Evolutionary conservation across 92 coral and sea anemone genomes (phyloP).

Genomic region (Actinernus sp.): DNA sequence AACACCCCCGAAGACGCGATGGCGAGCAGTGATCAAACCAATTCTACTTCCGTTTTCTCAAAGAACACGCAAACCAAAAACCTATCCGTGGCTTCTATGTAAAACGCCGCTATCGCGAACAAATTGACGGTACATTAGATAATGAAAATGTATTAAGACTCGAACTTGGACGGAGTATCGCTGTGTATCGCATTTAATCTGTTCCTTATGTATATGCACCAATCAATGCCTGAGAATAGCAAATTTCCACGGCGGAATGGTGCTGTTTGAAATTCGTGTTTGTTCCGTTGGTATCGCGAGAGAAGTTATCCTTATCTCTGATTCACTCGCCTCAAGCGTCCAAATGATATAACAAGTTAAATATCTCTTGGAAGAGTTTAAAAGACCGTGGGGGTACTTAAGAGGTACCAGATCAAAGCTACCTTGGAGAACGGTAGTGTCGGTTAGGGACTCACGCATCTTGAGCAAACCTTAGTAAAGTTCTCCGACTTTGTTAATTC

Average conservation of each 20-base stretch:
- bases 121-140: slow-evolving; percentile 49
- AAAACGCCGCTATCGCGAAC: slow-evolving; percentile 49
- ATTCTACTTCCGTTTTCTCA: slow-evolving; percentile 10
- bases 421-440: no score
- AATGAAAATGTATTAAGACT: slow-evolving; percentile 70
- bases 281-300: slow-evolving; percentile 53
- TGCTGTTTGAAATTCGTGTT: slow-evolving; percentile 36
- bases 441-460: no score
- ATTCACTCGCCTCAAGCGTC: slow-evolving; percentile 37
- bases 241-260: slow-evolving; percentile 29
- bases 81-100: no score
- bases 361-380: slow-evolving; percentile 30
- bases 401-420: not conserved
- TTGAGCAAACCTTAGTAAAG: no score
- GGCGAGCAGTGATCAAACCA: slow-evolving; percentile 1
- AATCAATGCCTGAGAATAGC: slow-evolving; percentile 26
- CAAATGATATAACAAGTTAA: slow-evolving; percentile 32
- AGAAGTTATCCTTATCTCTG: slow-evolving; percentile 32
- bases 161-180: slow-evolving; percentile 45
- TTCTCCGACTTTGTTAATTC: no score
- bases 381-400: slow-evolving; percentile 25
- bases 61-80: not conserved
- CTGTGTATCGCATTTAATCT: slow-evolving; percentile 20
- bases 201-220: slow-evolving; percentile 55
- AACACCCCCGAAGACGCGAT: slow-evolving; percentile 14